Evolutionary conservation across 2,113 vertebrate species (phyloP).

Genomic region (Accipiter virgatus): DNA sequence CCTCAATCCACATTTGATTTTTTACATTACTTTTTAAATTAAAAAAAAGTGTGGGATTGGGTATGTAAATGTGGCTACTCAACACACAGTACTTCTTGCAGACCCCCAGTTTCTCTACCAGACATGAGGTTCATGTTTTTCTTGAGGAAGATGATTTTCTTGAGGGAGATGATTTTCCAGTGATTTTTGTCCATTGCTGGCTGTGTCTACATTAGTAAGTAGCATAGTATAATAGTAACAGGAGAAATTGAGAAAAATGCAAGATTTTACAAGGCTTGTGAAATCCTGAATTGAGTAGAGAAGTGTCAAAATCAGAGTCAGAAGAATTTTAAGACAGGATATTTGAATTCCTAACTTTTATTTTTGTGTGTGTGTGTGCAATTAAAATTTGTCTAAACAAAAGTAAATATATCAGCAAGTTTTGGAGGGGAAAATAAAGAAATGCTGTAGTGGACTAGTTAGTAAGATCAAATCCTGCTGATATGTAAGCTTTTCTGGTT

Average conservation of each 20-base stretch:
- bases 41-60: not conserved
- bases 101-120: not conserved
- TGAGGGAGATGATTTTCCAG: not conserved
- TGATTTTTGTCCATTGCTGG: not conserved
- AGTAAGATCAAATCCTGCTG: not conserved
- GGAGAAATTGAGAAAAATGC: not conserved
- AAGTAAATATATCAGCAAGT: not conserved
- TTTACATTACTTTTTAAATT: not conserved
- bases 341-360: not conserved
- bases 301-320: not conserved
- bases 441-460: not conserved
- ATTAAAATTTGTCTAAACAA: not conserved
- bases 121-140: not conserved
- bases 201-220: not conserved
- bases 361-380: not conserved
- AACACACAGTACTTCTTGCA: not conserved
- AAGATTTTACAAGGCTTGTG: not conserved
- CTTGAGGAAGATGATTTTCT: not conserved
- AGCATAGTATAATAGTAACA: not conserved
- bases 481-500: fast-evolving
- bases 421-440: not conserved
- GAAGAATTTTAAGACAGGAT: not conserved
- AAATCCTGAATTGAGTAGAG: not conserved
- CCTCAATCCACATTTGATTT: not conserved
- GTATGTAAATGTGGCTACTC: not conserved